phyloP scores from a whole-genome alignment of 2,113 vertebrate species.

The Uria lomvia region DNA sequence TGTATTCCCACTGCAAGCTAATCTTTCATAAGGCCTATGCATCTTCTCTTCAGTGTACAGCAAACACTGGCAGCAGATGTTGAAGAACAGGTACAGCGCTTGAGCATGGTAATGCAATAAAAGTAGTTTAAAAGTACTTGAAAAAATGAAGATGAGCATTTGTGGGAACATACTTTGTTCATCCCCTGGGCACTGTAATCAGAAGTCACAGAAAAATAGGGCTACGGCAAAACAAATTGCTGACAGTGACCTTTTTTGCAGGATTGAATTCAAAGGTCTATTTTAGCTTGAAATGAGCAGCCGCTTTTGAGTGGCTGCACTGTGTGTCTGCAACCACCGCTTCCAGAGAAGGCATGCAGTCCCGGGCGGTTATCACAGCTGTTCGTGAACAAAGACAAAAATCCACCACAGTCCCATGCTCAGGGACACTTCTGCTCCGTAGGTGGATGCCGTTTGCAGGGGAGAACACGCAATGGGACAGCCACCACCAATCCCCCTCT shows the following conservation, averaged over 20 bases:
- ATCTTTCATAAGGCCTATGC: background rate
- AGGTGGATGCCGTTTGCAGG: accelerated
- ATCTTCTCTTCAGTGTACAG: background rate
- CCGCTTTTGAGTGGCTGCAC: background rate
- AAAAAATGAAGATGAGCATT: accelerated
- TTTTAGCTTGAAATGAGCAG: background rate
- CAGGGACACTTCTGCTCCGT: background rate
- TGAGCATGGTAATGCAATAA: background rate
- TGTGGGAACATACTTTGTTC: background rate
- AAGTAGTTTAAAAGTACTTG: background rate
- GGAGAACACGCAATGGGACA: background rate
- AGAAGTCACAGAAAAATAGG: background rate
- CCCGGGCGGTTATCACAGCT: too few relatives aligned
- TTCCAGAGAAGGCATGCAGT: background rate
- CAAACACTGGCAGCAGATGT: background rate
- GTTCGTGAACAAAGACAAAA: background rate
- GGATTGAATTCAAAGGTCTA: background rate
- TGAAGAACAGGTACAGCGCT: background rate
- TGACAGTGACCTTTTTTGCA: background rate
- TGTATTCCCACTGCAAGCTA: background rate
- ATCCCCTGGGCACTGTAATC: background rate
- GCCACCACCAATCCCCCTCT: accelerated
- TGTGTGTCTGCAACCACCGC: too few relatives aligned
- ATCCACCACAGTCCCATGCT: too few relatives aligned
- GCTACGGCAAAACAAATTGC: background rate